Base-by-base conservation (phyloP, 2,113 vertebrate genomes). In the Plecotus auritus region DNA sequence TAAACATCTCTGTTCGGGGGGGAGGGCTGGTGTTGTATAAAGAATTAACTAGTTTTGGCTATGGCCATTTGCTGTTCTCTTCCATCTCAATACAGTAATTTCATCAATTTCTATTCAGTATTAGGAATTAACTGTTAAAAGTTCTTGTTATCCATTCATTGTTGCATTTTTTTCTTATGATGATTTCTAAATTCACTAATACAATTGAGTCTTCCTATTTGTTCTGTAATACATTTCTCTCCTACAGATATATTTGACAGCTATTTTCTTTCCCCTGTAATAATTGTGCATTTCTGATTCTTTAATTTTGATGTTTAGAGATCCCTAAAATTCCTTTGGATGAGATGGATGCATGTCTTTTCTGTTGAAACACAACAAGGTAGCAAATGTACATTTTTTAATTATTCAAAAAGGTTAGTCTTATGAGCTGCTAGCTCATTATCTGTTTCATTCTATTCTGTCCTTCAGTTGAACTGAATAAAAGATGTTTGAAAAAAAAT, bases 401-500 rank as follows among this genome's bases (percentile, higher is more conserved):
- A 92, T 74, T 82, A 96, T 97, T 96, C 80, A 78, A 17, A 66
- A 84, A 17, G 77, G 89, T 87, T 93, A 72, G 84, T 56, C 12
- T 0, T 40, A 0, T 32, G n/a, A 0, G 0, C 42, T 14, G 66
- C 74, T 51, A 61, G 61, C 12, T 91, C 18, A 0, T 78, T 90
- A 66, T 40, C 54, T 28, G 13, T 30, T 88, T 67, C 22, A 72
- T 88, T 83, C 67, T 23, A 0, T 67, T 93, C 92, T 91, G 51
- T 93, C 86, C 89, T 90, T 93, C 47, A 88, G 37, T 26, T 92
- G 32, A 97, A 90, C 66, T 85, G 66, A 94, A 95, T 97, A 73
- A 94, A 96, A 83, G 32, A 91, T 95, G 9, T 78, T 67, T 37
- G 10, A 1, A 70, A 94, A 94, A 88, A 91, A 42, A 73, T 59